Conservation (phyloP, 2,113 vertebrate species). For the Mustelus asterias region DNA sequence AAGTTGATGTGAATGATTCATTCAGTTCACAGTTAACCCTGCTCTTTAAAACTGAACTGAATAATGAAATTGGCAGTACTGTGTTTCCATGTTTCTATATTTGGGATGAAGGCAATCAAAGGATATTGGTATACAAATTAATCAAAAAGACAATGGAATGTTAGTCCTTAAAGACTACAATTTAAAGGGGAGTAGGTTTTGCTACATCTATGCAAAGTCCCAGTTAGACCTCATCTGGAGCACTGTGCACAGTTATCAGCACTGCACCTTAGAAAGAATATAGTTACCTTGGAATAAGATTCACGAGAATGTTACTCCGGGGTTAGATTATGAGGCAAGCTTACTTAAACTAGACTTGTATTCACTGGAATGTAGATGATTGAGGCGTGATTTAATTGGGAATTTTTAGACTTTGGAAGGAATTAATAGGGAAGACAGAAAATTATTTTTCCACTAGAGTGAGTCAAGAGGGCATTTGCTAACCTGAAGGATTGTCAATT, state of each 20-base stretch:
- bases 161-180: too few relatives aligned
- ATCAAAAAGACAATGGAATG: too few relatives aligned
- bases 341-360: not conserved
- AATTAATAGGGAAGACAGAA: not conserved
- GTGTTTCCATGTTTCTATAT: not conserved
- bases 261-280: too few relatives aligned
- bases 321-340: not conserved
- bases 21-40: not conserved
- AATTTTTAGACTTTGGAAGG: too few relatives aligned
- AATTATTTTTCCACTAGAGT: too few relatives aligned
- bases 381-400: too few relatives aligned
- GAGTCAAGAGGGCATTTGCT: not conserved
- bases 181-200: not conserved
- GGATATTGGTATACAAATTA: too few relatives aligned
- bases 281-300: not conserved
- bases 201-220: not conserved
- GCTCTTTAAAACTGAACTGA: not conserved
- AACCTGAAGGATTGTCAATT: not conserved
- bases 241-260: too few relatives aligned
- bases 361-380: not conserved
- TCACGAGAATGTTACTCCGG: not conserved
- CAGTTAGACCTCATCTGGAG: too few relatives aligned
- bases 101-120: too few relatives aligned
- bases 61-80: not conserved
- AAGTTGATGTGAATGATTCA: not conserved